Evolutionary conservation across 2,113 vertebrate genomes (phyloP).

Genomic region (Microcebus ravelobensis): DNA sequence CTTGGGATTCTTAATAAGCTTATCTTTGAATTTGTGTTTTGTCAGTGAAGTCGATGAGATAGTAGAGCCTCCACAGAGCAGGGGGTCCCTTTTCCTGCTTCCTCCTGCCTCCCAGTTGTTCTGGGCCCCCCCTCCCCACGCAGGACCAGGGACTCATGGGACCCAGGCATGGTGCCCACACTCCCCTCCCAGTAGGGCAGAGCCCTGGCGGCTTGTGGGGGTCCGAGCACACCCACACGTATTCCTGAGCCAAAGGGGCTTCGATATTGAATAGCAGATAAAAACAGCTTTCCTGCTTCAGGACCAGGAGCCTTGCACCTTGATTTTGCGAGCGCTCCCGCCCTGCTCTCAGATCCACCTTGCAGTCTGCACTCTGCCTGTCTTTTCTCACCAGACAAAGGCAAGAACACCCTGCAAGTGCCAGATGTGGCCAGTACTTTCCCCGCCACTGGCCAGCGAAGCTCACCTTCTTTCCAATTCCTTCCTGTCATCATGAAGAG

Average conservation of each 20-base stretch:
- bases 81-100: too few species aligned
- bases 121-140: neutral
- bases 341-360: neutral
- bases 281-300: neutral
- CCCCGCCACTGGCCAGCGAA: neutral
- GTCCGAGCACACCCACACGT: neutral
- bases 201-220: neutral
- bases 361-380: too few species aligned
- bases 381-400: neutral
- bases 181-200: neutral
- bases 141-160: neutral
- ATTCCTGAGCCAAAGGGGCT: neutral
- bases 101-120: neutral
- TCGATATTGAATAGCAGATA: neutral
- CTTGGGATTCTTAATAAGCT: neutral
- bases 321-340: rapidly evolving
- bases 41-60: neutral
- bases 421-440: neutral
- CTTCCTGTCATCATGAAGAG: neutral
- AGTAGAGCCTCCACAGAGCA: rapidly evolving
- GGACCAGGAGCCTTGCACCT: neutral
- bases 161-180: neutral
- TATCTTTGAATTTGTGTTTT: neutral
- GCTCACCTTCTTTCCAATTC: neutral
- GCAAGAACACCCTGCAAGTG: neutral